Evolutionary conservation across 1,140 invertebrate species (phyloP).

Genomic region (Ceratosolen solmsi): DNA sequence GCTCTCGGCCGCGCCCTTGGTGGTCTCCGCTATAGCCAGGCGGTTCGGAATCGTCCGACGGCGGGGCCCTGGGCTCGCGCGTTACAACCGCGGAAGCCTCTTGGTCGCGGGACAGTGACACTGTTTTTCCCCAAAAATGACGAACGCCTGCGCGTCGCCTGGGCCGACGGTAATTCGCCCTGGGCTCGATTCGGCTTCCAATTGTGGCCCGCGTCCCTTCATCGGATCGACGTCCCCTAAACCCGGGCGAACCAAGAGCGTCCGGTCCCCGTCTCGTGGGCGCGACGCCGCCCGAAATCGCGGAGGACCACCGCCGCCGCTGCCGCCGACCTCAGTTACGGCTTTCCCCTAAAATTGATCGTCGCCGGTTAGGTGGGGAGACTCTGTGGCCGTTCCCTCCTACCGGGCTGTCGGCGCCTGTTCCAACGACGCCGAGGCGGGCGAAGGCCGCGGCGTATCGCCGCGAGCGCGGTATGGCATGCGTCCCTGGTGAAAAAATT

Average conservation of each 20-base stretch:
- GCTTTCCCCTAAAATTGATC: constrained; percentile 72
- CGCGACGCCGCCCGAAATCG: no score
- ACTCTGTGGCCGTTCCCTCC: background rate
- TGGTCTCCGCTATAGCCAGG: constrained; percentile 12
- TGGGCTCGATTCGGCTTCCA: no score
- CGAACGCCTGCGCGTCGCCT: background rate
- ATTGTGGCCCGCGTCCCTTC: no score
- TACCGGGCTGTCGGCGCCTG: constrained; percentile 9
- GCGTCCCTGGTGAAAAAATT: constrained; percentile 75
- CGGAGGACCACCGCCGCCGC: background rate
- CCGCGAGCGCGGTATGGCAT: constrained; percentile 58
- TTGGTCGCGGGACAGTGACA: constrained; percentile 67
- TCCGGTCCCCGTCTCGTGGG: background rate
- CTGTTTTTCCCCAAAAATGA: constrained; percentile 72
- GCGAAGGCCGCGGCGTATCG: background rate
- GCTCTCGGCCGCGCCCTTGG: constrained; percentile 23
- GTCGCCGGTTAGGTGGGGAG: constrained; percentile 32
- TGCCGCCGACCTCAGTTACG: constrained; percentile 10
- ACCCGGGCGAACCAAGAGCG: no score
- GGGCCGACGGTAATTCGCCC: background rate
- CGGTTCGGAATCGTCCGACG: background rate
- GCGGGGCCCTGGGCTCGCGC: background rate
- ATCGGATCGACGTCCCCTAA: no score
- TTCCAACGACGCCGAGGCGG: constrained; percentile 3
- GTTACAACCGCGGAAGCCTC: constrained; percentile 5